Evolutionary conservation across 64 coral and sea anemone species (phyloP).

Genomic region (Montipora foliosa): DNA sequence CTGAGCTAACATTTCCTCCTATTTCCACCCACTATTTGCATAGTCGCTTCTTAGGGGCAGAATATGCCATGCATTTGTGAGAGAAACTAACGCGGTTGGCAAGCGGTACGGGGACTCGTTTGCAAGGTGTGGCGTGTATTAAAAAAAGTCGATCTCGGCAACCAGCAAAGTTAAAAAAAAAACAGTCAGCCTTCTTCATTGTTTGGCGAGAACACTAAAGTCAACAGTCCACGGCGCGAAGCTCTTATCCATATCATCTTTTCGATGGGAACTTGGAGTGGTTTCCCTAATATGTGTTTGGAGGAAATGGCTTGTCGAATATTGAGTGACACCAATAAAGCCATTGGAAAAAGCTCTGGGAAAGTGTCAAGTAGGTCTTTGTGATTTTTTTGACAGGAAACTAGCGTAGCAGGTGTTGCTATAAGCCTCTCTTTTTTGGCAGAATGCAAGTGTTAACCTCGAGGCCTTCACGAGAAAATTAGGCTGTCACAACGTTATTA

Average conservation of each 20-base stretch:
- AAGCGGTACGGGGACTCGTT: constrained; percentile 7
- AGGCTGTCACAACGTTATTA: constrained; percentile 40
- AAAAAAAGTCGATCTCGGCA: neutral
- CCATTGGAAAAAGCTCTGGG: constrained; percentile 51
- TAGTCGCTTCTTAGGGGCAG: constrained; percentile 42
- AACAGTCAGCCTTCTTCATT: constrained; percentile 22
- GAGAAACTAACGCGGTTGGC: constrained; percentile 6
- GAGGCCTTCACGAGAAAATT: constrained; percentile 53
- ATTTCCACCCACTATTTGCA: constrained; percentile 69
- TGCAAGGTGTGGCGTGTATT: constrained; percentile 2
- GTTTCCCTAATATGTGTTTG: constrained; percentile 58
- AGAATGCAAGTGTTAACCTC: constrained; percentile 48
- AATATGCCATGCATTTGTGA: constrained; percentile 31
- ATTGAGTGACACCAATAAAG: constrained; percentile 56
- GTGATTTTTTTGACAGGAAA: constrained; percentile 58
- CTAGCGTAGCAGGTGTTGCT: constrained; percentile 60
- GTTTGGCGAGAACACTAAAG: constrained; percentile 23
- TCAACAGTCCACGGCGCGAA: constrained; percentile 14
- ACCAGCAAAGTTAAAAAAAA: constrained; percentile 9
- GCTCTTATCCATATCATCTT: constrained; percentile 47
- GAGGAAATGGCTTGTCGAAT: constrained; percentile 56
- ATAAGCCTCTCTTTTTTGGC: constrained; percentile 48
- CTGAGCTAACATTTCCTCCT: constrained; percentile 86
- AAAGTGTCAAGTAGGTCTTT: constrained; percentile 64
- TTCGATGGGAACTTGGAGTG: constrained; percentile 65